Percentiles rank a stretch among this genome's conserved stretches.
Conservation (phyloP, 1,140 invertebrate genomes). For the Drosophila funebris region DNA sequence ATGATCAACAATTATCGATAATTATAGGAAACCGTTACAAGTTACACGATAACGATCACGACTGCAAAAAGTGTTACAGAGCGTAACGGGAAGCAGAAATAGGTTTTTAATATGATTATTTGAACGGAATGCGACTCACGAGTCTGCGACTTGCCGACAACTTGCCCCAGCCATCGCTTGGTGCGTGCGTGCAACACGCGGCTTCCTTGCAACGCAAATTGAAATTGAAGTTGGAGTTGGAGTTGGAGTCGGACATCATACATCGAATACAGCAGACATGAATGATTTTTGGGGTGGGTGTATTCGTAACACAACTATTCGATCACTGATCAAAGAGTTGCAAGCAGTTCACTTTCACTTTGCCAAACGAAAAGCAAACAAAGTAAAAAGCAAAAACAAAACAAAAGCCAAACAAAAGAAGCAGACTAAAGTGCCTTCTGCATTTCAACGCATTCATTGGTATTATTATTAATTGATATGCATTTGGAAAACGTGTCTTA, state of each 20-base stretch:
- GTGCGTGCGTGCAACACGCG: neutral
- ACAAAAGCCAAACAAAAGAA: constrained; percentile 8
- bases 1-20: too few species aligned
- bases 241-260: too few species aligned
- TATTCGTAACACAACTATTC: neutral
- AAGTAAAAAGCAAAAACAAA: constrained; percentile 25
- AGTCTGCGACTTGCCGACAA: neutral
- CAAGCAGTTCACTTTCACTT: constrained; percentile 13
- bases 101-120: neutral
- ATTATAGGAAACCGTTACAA: constrained; percentile 5
- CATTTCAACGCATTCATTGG: constrained; percentile 60
- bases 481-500: constrained; percentile 33
- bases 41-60: constrained; percentile 9
- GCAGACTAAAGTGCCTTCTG: constrained; percentile 57
- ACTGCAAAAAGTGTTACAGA: constrained; percentile 4
- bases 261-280: neutral
- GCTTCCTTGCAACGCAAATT: neutral
- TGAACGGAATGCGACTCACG: constrained; percentile 1
- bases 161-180: neutral
- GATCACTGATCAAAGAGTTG: neutral
- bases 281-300: neutral
- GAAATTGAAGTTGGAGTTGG: neutral
- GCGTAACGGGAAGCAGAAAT: constrained; percentile 14
- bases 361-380: too few species aligned
- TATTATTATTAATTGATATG: constrained; percentile 15